Evolutionary conservation across 2,797 vertebrate species (phyloP).

Genomic region (Phataginus tetradactyla): DNA sequence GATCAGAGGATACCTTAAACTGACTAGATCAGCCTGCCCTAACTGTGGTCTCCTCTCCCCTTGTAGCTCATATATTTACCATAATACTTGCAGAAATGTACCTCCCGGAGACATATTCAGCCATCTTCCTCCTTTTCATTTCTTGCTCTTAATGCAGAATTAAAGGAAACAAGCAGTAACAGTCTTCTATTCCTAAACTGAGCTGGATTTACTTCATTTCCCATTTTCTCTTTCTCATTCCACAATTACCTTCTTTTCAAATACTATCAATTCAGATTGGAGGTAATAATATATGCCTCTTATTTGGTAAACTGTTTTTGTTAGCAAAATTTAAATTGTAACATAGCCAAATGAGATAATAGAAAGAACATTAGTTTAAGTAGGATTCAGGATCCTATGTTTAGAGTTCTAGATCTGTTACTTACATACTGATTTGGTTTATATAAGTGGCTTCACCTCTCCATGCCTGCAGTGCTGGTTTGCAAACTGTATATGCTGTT

Average conservation of each 20-base stretch:
- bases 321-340: constrained; percentile 20
- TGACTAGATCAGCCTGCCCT: not conserved
- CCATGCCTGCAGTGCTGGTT: not conserved
- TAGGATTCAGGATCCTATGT: not conserved
- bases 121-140: not conserved
- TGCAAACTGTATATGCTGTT: not conserved
- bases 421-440: not conserved
- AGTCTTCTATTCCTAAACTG: not conserved
- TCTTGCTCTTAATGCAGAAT: not conserved
- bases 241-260: not conserved
- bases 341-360: not conserved
- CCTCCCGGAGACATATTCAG: not conserved
- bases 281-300: not conserved
- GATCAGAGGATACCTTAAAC: not conserved
- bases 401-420: not conserved
- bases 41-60: not conserved
- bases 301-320: not conserved
- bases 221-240: not conserved
- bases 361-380: not conserved
- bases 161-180: not conserved
- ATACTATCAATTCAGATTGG: not conserved
- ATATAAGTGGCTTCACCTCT: not conserved
- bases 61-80: not conserved
- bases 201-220: not conserved
- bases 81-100: not conserved